Evolutionary conservation across 1,140 invertebrate species (phyloP).

Genomic region (Zophobas atratus): DNA sequence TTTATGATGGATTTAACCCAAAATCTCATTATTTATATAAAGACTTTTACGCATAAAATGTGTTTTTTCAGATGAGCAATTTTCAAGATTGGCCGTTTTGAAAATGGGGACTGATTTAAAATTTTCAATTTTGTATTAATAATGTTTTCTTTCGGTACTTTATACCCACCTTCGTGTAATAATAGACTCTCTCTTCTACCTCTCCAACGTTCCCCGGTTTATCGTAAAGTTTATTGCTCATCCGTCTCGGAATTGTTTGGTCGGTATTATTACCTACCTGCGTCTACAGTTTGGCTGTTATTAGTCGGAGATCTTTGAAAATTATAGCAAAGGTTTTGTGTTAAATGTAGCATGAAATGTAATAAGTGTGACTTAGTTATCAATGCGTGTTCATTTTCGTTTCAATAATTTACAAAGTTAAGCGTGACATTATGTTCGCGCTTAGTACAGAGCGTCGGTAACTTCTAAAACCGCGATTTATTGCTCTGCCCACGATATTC

Average conservation of each 20-base stretch:
- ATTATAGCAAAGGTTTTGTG: slow-evolving; percentile 7
- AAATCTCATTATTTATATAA: neutral
- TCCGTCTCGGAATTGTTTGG: slow-evolving; percentile 11
- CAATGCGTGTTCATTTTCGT: slow-evolving; percentile 21
- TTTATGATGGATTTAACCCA: neutral
- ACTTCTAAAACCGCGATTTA: no score
- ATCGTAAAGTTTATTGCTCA: slow-evolving; percentile 30
- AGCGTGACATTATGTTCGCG: neutral
- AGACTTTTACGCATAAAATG: no score
- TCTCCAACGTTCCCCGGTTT: slow-evolving; percentile 16
- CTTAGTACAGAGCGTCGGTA: neutral
- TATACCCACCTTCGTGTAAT: neutral
- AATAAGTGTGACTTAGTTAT: slow-evolving; percentile 6
- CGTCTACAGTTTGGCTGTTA: slow-evolving; percentile 22
- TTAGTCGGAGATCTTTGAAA: slow-evolving; percentile 9
- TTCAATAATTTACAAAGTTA: neutral
- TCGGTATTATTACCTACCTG: slow-evolving; percentile 22
- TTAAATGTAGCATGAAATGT: slow-evolving; percentile 20
- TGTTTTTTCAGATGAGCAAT: no score
- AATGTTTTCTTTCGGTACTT: neutral
- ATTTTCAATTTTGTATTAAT: neutral
- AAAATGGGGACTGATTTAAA: neutral
- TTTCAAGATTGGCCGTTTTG: no score
- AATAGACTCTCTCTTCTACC: slow-evolving; percentile 18
- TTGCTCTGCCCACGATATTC: no score